Base-by-base conservation (phyloP, 2,113 vertebrate species). In the Apteryx owenii region DNA sequence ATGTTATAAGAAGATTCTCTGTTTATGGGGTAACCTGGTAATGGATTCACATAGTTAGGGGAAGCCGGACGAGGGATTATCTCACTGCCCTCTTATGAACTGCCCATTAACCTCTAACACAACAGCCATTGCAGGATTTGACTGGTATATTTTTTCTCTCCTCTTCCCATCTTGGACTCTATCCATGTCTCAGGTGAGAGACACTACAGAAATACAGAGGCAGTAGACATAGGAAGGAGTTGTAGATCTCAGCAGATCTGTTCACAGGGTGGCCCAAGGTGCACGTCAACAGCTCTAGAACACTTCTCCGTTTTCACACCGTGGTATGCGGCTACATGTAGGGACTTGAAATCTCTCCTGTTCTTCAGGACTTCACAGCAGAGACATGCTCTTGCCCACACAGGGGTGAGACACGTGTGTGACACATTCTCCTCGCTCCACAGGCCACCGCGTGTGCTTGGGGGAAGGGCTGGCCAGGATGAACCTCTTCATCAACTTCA, bases 401-500 rank as follows among this genome's bases (percentile, higher is more conserved):
- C 12, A 13, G 9, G 44, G 19, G 68, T 70, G 21, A 31, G 31
- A 54, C 29, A 9, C 29, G 31, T 7, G 40, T 5, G 6, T 61
- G 25, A 31, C 33, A n/a, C 26, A 26, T 70, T 40, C 53, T 14
- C 36, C 22, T 66, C 40, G 64, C n/a, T 48, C 93, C 82, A n/a
- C 46, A 95, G 93, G 83, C 13, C 85, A 92, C 58, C 17, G 42
- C 8, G 40, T 85, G 25, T 95, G 93, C 73, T 75, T 94, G 25
- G 92, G 89, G 29, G 81, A 92, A 23, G 83, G 88, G 72, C 28
- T 97, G 89, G 95, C 93, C 48, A 50, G 5, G 23, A 85, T 36
- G 46, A 88, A 93, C 73, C 80, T 94, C 87, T 97, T 97, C 54
- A 81, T 97, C 65, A 78, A 80, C 76, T 91, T 95, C 68, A 56